A percentile compares a stretch with the other conserved stretches of the same genome.
Conservation (phyloP, 1,140 invertebrate species). For the Papilio glaucus region DNA sequence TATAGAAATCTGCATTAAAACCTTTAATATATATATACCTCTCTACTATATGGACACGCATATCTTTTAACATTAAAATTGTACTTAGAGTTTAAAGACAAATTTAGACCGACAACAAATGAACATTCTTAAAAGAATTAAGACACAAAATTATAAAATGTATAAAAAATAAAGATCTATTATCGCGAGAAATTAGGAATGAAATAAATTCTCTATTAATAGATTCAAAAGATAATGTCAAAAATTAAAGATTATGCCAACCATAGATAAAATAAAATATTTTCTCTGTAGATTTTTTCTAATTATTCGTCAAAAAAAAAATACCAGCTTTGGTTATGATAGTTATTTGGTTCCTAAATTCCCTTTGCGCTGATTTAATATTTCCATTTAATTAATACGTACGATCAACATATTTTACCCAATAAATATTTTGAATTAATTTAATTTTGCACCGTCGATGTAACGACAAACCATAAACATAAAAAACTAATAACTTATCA, state of each 20-base stretch:
- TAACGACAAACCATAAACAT: slow-evolving; percentile 51
- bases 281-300: slow-evolving; percentile 11
- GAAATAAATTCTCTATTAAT: slow-evolving; percentile 56
- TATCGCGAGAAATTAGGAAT: slow-evolving; percentile 77
- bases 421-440: slow-evolving; percentile 39
- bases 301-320: slow-evolving; percentile 47
- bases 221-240: slow-evolving; percentile 48
- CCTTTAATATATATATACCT: slow-evolving; percentile 76
- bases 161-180: slow-evolving; percentile 83
- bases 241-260: slow-evolving; percentile 45
- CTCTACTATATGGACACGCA: slow-evolving; percentile 79
- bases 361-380: slow-evolving; percentile 6
- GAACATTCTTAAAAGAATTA: slow-evolving; percentile 56
- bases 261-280: slow-evolving; percentile 40
- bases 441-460: slow-evolving; percentile 49
- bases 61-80: slow-evolving; percentile 69
- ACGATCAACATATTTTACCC: slow-evolving; percentile 10
- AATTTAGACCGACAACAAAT: slow-evolving; percentile 75
- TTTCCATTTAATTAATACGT: neutral
- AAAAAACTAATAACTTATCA: slow-evolving; percentile 77
- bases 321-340: slow-evolving; percentile 65
- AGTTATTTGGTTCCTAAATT: slow-evolving; percentile 46
- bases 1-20: slow-evolving; percentile 81
- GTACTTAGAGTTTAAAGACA: slow-evolving; percentile 75
- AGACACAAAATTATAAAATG: slow-evolving; percentile 69